phyloP scores from a whole-genome alignment of 2,797 vertebrate species.

The Discoglossus pictus region DNA sequence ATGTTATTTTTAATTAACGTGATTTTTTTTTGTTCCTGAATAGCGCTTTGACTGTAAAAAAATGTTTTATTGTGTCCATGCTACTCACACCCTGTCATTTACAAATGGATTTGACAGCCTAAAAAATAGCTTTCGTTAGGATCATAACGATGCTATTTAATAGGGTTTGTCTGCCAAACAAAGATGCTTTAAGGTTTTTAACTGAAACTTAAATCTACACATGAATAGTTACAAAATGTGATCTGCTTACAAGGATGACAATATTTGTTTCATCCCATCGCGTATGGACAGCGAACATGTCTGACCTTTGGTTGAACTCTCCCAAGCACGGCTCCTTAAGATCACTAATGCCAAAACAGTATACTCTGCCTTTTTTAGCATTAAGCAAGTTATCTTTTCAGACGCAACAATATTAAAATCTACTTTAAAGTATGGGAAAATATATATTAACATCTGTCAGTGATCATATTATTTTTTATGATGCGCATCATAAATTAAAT shows the following conservation, averaged over 20 bases:
- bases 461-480: background rate
- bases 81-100: conserved; percentile 27
- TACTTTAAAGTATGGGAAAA: background rate
- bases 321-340: conserved; percentile 21
- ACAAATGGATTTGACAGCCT: conserved; percentile 17
- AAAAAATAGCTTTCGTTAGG: conserved; percentile 27
- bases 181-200: conserved; percentile 44
- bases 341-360: conserved; percentile 24
- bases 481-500: conserved; percentile 9
- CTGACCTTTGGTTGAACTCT: conserved; percentile 43
- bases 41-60: conserved; percentile 33
- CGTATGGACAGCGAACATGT: conserved; percentile 45
- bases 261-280: conserved; percentile 50
- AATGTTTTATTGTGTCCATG: background rate
- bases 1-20: too few relatives aligned
- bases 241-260: conserved; percentile 48
- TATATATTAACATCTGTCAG: background rate
- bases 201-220: conserved; percentile 43
- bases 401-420: background rate
- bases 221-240: conserved; percentile 49
- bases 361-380: conserved; percentile 10
- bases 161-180: conserved; percentile 36
- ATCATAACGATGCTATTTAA: conserved; percentile 31
- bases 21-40: too few relatives aligned
- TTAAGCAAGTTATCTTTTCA: conserved; percentile 16